Base-by-base conservation (phyloP, 2,797 vertebrate genomes). In the Urosaurus nigricauda region DNA sequence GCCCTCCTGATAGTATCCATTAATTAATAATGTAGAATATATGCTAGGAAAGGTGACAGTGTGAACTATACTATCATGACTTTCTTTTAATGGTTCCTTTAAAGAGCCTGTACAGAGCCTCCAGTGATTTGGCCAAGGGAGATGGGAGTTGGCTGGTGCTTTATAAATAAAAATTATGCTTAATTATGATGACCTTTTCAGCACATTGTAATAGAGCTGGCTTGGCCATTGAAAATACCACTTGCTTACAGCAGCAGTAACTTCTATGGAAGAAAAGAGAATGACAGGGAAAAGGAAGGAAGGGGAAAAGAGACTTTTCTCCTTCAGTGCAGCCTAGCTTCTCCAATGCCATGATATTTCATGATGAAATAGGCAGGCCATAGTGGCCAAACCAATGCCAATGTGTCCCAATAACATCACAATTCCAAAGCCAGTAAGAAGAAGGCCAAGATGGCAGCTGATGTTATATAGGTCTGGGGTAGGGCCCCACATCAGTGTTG, bases 171-270 rank as follows among this genome's bases (percentile, higher is more conserved):
- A 89, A 85, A 80, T 85, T 84, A 85, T 75, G 78, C 78, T 88
- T 90, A 85, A 88, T 88, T 81, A 85, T 88, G 82, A 81, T 90
- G 90, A 88, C 90, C 90, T 90, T 90, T 88, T 77, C 90, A 79
- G 21, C 47, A 83, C 77, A 81, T 77, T 47, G 77, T 85, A 90
- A 85, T 80, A 58, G 83, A 81, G 71, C 78, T 29, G n/a, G 58
- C 83, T 77, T 19, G 83, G 83, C 83, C 79, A 58, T 51, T 3
- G 85, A 65, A 83, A 75, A 87, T 68, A 60, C 47, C 70, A 24
- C 70, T 24, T 14, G 29, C 83, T 88, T 77, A 68, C 29, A 43
- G 83, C 60, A 37, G 77, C 77, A 63, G 16, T 29, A 51, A 51
- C 35, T 47, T 88, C 71, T 4, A 29, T 68, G 65, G 9, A 29